Evolutionary conservation across 2,888 invertebrate genomes (phyloP), one percentile per base, ranked within the genome.

Genomic region (Mellilla xanthometata): DNA sequence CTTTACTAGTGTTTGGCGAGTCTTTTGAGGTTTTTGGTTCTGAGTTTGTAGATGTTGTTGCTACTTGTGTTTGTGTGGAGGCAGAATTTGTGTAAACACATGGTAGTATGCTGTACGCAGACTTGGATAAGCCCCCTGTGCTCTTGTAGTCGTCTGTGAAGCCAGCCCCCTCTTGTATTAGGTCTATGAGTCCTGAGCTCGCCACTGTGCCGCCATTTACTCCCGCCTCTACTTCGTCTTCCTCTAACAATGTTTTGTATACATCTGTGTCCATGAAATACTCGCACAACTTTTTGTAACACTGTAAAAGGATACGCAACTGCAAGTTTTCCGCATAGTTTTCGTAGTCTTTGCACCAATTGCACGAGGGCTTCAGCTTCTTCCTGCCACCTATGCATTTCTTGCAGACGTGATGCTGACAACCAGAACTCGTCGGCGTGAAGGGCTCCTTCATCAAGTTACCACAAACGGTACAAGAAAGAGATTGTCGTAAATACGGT

Each of bases 381-480:
- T 97, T 97, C 59, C 94, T 93, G 2, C 96, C 96, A 32, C 96
- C 96, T 69, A 95, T 91, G 75, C 97, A 97, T 39, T 92, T 91
- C 61, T 93, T 93, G 79, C 97, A 97, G 26, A 97, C 95, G 83
- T 96, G 95, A 82, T 98, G 97, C 76, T 95, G 95, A 82, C 97
- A 97, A 54, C 93, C 93, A 2, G 93, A 93, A 62, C 93, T 93
- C 11, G 92, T 92, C 9, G 97, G 96, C 23, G 95, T 94, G 70
- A 93, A 94, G 3, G 97, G 97, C 70, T 95, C 94, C 58, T 93
- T 93, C 43, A 97, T 81, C 57, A 97, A 90, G 72, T 95, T 94
- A 51, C 95, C 94, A 81, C 98, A 98, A 41, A 97, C 97, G 43
- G 95, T 95, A 85, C 98, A 98, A 60, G 96, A 95, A 64, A 98